Evolutionary conservation across 2,888 invertebrate species (phyloP), one percentile per base, ranked within the genome.

Genomic region (Papilio gigon): DNA sequence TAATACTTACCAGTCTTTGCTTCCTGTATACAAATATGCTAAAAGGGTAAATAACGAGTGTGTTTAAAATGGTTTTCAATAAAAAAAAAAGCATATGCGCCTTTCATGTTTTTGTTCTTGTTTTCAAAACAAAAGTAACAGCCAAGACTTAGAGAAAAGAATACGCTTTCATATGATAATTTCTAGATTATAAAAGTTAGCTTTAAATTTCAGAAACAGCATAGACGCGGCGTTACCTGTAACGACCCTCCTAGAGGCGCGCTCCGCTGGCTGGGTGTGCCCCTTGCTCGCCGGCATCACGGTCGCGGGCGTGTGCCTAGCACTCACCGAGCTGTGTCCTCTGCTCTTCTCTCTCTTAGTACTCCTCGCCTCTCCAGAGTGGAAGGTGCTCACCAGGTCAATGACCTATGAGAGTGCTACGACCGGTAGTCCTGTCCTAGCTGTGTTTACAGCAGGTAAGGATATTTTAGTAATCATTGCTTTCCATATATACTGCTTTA

Each of bases 251-350:
- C 88, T 94, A 40, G 94, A 94, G 84, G 92, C 93, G 1, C 89
- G 93, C 35, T 89, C 93, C 22, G 93, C 94, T 0, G 93, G 92
- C 44, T 94, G 94, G 94, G 92, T 94, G 25, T 90, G 94, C 69
- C 93, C 94, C 8, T 84, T 93, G 9, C 87, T 94, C 72, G 94
- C 94, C 1, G 92, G 93, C 1, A 91, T 93, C 25, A 94, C 94
- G 0, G 93, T 94, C 3, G 92, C 93, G 17, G 93, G 93, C 0
- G 89, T 93, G 14, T 93, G 93, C 61, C 82, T 94, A n/a, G 93
- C 94, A n/a, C 81, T 94, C 67, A 94, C 94, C 2, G 94, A 94
- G 80, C 88, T 94, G 0, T 92, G 94, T 70, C 94, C 94, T 0
- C 81, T 92, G 65, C 87, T 94, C 17, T 94, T 93, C 77, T 87